A percentile compares a stretch with the other conserved stretches of the same genome.
phyloP scores from a whole-genome alignment of 2,113 vertebrate genomes.

The Nothoprocta perdicaria region DNA sequence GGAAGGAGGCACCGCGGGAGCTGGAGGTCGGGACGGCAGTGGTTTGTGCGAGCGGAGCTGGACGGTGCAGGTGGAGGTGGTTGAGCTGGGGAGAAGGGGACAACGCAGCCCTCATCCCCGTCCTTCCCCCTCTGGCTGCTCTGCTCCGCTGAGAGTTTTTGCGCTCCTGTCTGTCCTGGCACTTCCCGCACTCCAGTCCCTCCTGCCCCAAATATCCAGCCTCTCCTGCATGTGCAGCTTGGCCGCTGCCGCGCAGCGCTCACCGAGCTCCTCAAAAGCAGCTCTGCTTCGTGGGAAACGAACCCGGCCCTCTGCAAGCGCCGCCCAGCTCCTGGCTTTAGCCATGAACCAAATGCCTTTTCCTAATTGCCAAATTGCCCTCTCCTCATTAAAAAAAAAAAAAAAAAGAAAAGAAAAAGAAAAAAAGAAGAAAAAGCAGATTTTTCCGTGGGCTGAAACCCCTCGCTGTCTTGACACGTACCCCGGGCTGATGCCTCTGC shows the following conservation, averaged over 20 bases:
- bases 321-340: not conserved
- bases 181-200: not conserved
- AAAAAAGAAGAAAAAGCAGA: not conserved
- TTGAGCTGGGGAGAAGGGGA: not conserved
- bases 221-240: constrained; percentile 10
- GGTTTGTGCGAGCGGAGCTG: accelerated
- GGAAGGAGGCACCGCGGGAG: not conserved
- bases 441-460: not conserved
- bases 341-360: not conserved
- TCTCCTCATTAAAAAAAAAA: not conserved
- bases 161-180: not conserved
- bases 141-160: not conserved
- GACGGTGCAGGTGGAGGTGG: accelerated
- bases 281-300: not conserved
- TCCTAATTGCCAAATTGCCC: not conserved
- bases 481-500: not conserved
- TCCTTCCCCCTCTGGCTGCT: not conserved
- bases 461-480: not conserved
- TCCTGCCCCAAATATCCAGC: too few relatives aligned
- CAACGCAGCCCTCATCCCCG: accelerated
- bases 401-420: not conserved
- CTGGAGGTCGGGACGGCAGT: not conserved
- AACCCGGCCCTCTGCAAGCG: not conserved
- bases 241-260: not conserved
- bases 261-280: not conserved